Evolutionary conservation across 2,888 invertebrate genomes (phyloP), one percentile per base, ranked within the genome.

Genomic region (Epirrhoe alternata): DNA sequence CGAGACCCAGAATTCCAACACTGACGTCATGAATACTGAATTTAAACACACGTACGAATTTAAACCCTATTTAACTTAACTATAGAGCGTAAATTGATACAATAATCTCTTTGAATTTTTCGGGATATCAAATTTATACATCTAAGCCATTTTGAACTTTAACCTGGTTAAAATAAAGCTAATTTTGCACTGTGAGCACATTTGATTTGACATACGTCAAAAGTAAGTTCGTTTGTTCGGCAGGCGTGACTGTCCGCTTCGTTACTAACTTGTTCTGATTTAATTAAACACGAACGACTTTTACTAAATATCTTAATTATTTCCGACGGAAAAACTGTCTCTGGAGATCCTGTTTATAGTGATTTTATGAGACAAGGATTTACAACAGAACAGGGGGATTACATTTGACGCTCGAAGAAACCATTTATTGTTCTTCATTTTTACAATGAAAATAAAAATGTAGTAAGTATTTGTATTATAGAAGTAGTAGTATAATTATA

Each of bases 181-280:
- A 14, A 59, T 16, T 24, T 59, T 31, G 5, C 38, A 14, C 6
- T 42, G 38, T 16, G 8, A 7, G 30, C 10, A 0, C 0, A 14
- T 51, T 38, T 10, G 0, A 10, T 42, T 42, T 59, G 59, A 59
- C 42, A 42, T 12, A 42, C 42, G 51, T 1, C 17, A 17, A 42
- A 42, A 42, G 16, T 66, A 71, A 73, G 65, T 73, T 72, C 70
- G 74, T 78, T 76, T 72, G 77, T 77, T 76, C 70, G 49, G 51
- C 69, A 77, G 81, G 80, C 85, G 82, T 84, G 84, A 86, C 85
- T 77, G 77, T 75, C 83, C 80, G 89, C 81, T 85, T 87, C 87
- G 89, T 86, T 89, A 84, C 81, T 69, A 79, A 78, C 75, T 77
- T 78, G 79, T 81, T 80, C 83, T 86, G 86, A 91, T 89, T 90